Conservation (phyloP, 2,113 vertebrate species). For the Tretioscincus oriximinensis region DNA sequence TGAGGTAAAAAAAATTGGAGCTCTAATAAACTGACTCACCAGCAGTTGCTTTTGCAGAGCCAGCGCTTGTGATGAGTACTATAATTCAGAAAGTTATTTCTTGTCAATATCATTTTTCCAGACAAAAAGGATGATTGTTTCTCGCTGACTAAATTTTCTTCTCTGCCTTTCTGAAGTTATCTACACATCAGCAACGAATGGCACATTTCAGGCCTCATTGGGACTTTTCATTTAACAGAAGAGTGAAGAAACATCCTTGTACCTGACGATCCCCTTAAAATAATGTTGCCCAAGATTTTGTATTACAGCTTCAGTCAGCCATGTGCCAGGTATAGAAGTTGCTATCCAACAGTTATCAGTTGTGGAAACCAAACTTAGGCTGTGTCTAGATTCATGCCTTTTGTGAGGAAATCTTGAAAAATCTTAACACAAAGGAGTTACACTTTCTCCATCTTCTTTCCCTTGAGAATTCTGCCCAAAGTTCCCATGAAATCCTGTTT, state of each 20-base stretch:
- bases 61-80: background rate
- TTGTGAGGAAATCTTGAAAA: too few species aligned
- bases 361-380: too few species aligned
- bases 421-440: too few species aligned
- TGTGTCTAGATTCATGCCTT: too few species aligned
- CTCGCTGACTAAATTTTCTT: slow-evolving; percentile 16
- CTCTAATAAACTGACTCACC: slow-evolving; percentile 50
- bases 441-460: too few species aligned
- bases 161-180: slow-evolving; percentile 16
- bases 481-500: too few species aligned
- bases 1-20: slow-evolving; percentile 54
- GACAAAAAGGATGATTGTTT: slow-evolving; percentile 31
- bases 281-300: background rate
- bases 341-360: too few species aligned
- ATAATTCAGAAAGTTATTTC: background rate
- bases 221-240: slow-evolving; percentile 33
- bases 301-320: background rate
- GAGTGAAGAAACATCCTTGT: background rate
- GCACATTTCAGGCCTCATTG: background rate
- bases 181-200: slow-evolving; percentile 24
- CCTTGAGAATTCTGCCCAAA: too few species aligned
- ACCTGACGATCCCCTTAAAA: background rate
- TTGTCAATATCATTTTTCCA: slow-evolving; percentile 29
- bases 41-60: slow-evolving; percentile 33
- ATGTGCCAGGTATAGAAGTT: background rate